A percentile compares a stretch with the other conserved stretches of the same genome.
phyloP scores from a whole-genome alignment of 2,888 invertebrate species.

The Pseudanteris insignis region DNA sequence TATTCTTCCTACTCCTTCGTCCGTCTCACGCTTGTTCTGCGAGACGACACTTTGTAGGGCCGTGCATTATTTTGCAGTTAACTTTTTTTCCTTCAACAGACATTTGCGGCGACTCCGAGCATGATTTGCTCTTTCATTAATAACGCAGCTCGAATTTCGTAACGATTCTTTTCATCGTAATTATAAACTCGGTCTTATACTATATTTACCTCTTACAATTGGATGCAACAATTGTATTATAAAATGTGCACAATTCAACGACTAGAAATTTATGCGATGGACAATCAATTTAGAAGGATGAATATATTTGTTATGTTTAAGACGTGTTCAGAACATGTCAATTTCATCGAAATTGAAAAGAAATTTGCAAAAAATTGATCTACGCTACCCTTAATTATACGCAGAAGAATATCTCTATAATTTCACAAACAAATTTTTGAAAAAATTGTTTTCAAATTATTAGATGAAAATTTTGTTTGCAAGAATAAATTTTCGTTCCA shows the following conservation, averaged over 20 bases:
- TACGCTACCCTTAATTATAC: too few species aligned
- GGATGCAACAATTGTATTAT: conserved; percentile 8
- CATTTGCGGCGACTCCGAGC: conserved; percentile 44
- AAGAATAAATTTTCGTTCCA: too few species aligned
- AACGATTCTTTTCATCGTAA: conserved; percentile 11
- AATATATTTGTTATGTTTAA: too few species aligned
- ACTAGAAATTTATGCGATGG: not conserved
- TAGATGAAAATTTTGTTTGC: too few species aligned
- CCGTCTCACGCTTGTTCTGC: conserved; percentile 35
- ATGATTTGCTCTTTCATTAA: conserved; percentile 58
- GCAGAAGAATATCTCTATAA: too few species aligned
- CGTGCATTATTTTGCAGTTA: conserved; percentile 61
- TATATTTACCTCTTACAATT: not conserved
- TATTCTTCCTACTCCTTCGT: conserved; percentile 51
- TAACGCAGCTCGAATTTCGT: conserved; percentile 18
- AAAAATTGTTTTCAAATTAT: too few species aligned
- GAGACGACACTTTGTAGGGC: conserved; percentile 32
- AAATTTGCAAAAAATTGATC: too few species aligned
- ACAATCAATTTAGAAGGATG: too few species aligned
- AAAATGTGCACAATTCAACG: not conserved
- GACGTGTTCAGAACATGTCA: too few species aligned
- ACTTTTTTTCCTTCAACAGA: conserved; percentile 51
- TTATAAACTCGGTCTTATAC: conserved; percentile 11
- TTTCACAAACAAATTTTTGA: too few species aligned
- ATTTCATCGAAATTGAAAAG: too few species aligned